A percentile compares a stretch with the other conserved stretches of the same genome.
phyloP scores from a whole-genome alignment of 2,113 vertebrate species.

The Carlito syrichta region DNA sequence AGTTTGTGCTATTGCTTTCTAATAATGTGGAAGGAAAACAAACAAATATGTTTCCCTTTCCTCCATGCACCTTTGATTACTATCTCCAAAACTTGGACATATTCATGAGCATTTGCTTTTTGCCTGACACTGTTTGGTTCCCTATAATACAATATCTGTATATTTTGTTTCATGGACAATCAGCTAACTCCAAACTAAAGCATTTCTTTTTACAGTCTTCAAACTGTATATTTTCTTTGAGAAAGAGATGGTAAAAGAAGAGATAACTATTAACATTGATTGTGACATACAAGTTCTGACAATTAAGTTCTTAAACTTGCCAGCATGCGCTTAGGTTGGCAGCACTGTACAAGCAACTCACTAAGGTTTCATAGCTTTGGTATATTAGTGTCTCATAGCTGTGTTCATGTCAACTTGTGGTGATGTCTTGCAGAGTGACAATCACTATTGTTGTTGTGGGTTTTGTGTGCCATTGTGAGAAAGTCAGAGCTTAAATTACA shows the following conservation, averaged over 20 bases:
- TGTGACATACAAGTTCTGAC: no score
- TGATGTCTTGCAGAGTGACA: no score
- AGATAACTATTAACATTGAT: neutral
- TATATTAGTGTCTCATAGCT: no score
- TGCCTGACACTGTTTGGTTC: neutral
- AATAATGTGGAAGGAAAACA: neutral
- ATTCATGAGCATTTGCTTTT: neutral
- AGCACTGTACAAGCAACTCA: no score
- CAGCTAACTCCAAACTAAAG: neutral
- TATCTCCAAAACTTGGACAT: neutral
- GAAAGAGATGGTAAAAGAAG: neutral
- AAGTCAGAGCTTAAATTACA: no score
- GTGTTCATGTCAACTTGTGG: no score
- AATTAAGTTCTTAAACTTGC: no score
- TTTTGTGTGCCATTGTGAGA: no score
- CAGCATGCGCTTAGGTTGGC: no score
- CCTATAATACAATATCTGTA: neutral
- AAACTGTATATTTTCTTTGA: neutral
- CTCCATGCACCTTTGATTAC: neutral
- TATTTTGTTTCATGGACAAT: neutral
- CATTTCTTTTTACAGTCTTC: neutral
- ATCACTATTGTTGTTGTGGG: no score
- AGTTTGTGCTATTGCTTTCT: neutral
- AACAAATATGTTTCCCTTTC: neutral
- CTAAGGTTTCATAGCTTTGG: no score